Conservation (phyloP, 2,113 vertebrate species). For the Parotia lawesii region DNA sequence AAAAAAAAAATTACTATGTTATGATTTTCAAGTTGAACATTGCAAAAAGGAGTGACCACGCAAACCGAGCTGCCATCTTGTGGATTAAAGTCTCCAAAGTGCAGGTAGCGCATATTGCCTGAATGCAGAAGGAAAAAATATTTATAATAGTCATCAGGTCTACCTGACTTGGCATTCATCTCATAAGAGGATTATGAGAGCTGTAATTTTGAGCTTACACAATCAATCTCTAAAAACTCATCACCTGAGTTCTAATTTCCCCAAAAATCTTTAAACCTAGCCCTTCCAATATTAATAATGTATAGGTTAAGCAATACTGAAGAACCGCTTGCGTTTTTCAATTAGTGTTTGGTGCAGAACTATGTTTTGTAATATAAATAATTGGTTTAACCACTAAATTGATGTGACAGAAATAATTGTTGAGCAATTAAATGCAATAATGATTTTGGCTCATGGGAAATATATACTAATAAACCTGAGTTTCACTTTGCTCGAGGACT, state of each 20-base stretch:
- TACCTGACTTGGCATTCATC: neutral
- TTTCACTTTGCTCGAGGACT: neutral
- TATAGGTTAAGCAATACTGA: conserved; percentile 14
- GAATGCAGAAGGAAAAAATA: neutral
- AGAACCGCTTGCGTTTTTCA: conserved; percentile 22
- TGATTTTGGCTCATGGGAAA: conserved; percentile 64
- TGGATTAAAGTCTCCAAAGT: conserved; percentile 14
- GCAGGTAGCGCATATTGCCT: neutral
- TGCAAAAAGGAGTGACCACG: neutral
- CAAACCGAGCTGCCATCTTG: conserved; percentile 64
- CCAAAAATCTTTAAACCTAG: conserved; percentile 8
- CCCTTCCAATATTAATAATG: conserved; percentile 25
- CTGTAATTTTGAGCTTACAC: neutral
- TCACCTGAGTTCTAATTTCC: neutral
- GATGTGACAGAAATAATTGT: conserved; percentile 70
- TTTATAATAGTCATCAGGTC: neutral
- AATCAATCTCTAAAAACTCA: neutral
- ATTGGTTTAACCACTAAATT: conserved; percentile 71
- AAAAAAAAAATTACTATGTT: neutral
- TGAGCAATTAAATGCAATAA: conserved; percentile 66
- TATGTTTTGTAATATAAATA: conserved; percentile 67
- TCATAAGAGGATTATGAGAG: neutral
- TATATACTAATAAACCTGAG: conserved; percentile 42
- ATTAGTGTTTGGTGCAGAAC: conserved; percentile 50
- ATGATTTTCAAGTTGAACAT: neutral